A percentile compares a stretch with the other conserved stretches of the same genome.
Evolutionary conservation across 2,888 invertebrate species (phyloP).

Genomic region (Tetrapedia diversipes): DNA sequence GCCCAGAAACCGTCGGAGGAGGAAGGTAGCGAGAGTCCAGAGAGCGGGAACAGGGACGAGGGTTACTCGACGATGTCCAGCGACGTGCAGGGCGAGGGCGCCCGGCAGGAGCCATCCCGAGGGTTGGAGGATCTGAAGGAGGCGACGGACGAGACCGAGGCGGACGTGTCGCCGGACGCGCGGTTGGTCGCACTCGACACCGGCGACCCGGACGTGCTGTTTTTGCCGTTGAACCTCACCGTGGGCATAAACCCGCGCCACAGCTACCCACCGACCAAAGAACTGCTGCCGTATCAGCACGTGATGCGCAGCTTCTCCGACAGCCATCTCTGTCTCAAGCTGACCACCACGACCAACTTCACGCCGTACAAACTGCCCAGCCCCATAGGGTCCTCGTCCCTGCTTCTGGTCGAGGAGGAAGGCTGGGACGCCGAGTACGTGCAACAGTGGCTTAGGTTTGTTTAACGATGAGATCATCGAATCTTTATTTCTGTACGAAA

Average conservation of each 20-base stretch:
- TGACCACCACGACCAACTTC: slow-evolving; percentile 84
- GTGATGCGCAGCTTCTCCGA: slow-evolving; percentile 90
- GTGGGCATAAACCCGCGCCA: slow-evolving; percentile 87
- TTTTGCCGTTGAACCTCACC: slow-evolving; percentile 87
- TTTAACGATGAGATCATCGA: too few relatives aligned
- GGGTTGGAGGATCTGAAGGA: slow-evolving; percentile 89
- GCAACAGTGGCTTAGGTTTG: slow-evolving; percentile 87
- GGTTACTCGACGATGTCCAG: slow-evolving; percentile 94
- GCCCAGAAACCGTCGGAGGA: slow-evolving; percentile 86
- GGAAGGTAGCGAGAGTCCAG: slow-evolving; percentile 89
- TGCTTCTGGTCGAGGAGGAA: slow-evolving; percentile 79
- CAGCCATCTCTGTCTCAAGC: slow-evolving; percentile 89
- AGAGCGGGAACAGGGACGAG: slow-evolving; percentile 91
- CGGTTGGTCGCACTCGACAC: slow-evolving; percentile 85
- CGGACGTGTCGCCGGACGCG: slow-evolving; percentile 82
- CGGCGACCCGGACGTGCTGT: slow-evolving; percentile 87
- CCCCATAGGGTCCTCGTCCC: slow-evolving; percentile 76
- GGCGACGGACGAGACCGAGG: slow-evolving; percentile 89
- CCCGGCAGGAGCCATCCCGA: slow-evolving; percentile 85
- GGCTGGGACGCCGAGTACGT: slow-evolving; percentile 89
- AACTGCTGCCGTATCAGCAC: slow-evolving; percentile 88
- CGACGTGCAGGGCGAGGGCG: slow-evolving; percentile 90
- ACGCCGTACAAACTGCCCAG: slow-evolving; percentile 76
- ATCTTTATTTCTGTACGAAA: too few relatives aligned
- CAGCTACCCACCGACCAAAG: slow-evolving; percentile 89